Evolutionary conservation across 2,888 invertebrate genomes (phyloP), one percentile per base, ranked within the genome.

Genomic region (Cataglyphis rosenhaueri): DNA sequence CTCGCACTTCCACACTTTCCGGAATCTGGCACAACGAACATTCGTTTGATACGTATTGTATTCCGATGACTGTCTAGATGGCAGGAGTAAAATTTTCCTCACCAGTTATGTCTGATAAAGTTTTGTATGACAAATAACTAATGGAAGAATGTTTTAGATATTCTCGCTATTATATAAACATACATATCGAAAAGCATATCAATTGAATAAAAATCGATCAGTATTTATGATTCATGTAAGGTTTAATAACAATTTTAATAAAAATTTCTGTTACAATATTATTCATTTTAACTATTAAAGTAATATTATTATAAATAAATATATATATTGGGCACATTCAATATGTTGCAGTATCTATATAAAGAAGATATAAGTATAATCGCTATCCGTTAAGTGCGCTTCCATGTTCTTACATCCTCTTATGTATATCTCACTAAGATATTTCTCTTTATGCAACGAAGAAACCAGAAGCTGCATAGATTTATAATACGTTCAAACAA

Each of bases 301-400:
- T 38, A 55, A 38, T 9, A n/a, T 66, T n/a, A 48, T 2, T 6
- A 48, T 41, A 57, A 57, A 71, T 59, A 73, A 18, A 21, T 21
- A 71, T 59, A 38, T 59, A 38, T 48, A 55, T 76, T 35, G 15
- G 32, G 9, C 10, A 4, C 25, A 38, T 38, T 66, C 32, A 71
- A 71, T 78, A 44, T n/a, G 21, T 57, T 70, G 25, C 32, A 32
- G 9, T n/a, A 65, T 32, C 32, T 25, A 65, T 48, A 48, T 18
- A 66, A 38, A 70, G 52, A 55, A 82, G 64, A 74, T 64, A 65
- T 71, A 83, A 6, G 6, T 81, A 52, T 52, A 55, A 81, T 81
- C 85, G 84, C 83, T 87, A 85, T 70, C 82, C 84, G 82, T 87
- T 90, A 90, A 89, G 90, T 89, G 90, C 89, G 89, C 86, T 88